These are phyloP conservation scores for Ptilodon capucinus DNA, from an alignment of 2,888 invertebrate genomes.

Conservation along the genomic window DNA sequence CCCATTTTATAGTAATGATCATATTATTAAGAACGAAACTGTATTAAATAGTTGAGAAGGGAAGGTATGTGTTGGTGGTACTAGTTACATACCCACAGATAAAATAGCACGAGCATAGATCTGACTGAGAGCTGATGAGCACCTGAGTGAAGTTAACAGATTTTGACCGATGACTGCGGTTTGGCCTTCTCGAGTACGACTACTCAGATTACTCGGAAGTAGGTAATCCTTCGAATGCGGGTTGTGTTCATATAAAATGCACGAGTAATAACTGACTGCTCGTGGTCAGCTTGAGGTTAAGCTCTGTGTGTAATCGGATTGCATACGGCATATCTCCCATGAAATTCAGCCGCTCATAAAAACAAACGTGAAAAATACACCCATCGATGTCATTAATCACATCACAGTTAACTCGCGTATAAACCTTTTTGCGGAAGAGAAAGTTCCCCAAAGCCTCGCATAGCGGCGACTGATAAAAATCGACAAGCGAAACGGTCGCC, in stretches of 20 bases:
- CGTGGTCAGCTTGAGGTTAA: background rate
- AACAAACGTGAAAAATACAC: background rate
- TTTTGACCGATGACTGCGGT: background rate
- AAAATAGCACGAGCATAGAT: background rate
- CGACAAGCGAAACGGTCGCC: constrained; percentile 27
- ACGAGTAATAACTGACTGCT: background rate
- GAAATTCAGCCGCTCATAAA: background rate
- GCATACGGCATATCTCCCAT: background rate
- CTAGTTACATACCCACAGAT: background rate
- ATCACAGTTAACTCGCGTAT: background rate
- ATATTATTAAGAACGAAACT: background rate
- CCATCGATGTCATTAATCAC: background rate
- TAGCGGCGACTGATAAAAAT: constrained; percentile 29
- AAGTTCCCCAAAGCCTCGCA: constrained; percentile 5
- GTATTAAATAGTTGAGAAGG: background rate
- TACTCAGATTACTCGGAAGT: background rate
- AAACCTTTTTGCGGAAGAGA: constrained; percentile 6
- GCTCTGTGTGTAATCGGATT: background rate
- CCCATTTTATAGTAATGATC: background rate
- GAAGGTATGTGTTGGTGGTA: background rate
- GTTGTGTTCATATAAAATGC: background rate
- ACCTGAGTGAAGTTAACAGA: no score
- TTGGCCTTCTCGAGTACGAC: background rate
- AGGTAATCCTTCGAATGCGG: background rate
- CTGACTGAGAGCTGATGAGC: no score